A percentile compares a stretch with the other conserved stretches of the same genome.
phyloP scores from a whole-genome alignment of 2,888 invertebrate genomes.

The Sinohyriopsis cumingii region DNA sequence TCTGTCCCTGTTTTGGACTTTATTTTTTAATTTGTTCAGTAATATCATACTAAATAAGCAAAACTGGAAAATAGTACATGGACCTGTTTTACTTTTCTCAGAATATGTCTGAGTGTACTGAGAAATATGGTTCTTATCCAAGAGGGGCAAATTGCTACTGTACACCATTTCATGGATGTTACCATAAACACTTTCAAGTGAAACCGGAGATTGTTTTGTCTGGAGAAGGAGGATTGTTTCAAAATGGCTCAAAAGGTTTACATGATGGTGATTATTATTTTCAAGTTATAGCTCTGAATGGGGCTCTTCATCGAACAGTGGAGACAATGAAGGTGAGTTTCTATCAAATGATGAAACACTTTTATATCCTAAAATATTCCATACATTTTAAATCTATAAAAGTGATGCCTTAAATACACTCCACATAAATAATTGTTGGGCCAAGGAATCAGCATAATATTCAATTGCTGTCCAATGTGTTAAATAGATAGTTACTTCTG shows the following conservation, averaged over 20 bases:
- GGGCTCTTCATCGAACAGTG: not conserved
- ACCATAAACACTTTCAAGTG: constrained; percentile 5
- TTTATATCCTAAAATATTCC: not conserved
- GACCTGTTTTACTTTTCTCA: not conserved
- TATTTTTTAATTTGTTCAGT: not conserved
- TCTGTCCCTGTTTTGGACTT: not conserved
- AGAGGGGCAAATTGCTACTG: constrained; percentile 22
- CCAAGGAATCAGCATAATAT: too few species aligned
- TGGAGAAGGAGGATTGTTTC: constrained; percentile 1
- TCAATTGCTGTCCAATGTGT: too few species aligned
- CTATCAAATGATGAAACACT: not conserved
- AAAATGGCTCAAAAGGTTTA: not conserved
- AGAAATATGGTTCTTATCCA: constrained; percentile 16
- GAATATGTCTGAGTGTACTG: constrained; percentile 12
- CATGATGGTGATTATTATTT: constrained; percentile 5
- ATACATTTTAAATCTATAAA: too few species aligned
- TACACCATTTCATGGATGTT: constrained; percentile 6
- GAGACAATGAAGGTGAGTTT: constrained; percentile 2
- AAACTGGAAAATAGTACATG: not conserved
- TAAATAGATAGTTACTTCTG: too few species aligned
- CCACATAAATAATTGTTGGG: too few species aligned
- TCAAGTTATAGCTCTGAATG: constrained; percentile 3
- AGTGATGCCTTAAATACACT: too few species aligned
- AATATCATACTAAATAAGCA: not conserved
- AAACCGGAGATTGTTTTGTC: not conserved